Evolutionary conservation across 2,113 vertebrate species (phyloP), one percentile per base, ranked within the genome.

Genomic region (Trichomycterus rosablanca): DNA sequence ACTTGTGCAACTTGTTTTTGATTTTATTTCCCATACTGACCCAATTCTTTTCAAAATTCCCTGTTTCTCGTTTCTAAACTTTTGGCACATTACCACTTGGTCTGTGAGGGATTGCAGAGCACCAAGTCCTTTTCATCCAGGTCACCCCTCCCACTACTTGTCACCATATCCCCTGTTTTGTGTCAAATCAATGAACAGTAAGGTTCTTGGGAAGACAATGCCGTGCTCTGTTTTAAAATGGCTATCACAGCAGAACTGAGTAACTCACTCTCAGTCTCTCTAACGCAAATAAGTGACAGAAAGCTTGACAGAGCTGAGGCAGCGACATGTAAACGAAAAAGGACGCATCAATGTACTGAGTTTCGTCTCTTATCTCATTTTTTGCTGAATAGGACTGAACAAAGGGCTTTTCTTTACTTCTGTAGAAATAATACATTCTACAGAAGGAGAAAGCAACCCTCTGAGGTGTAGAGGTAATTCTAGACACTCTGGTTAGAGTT

Each of bases 321-420:
- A 37, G 24, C 46, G 60, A 59, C 48, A 53, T 70, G 46, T 64
- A 70, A 70, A 70, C 3, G 23, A 70, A 37, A 68, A 49, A 50
- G 67, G 52, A 30, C 51, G 24, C 34, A 50, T 4, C 34, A 30
- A 23, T 57, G n/a, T 34, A 18, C 16, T 55, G 18, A 37, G 58
- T 67, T 60, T 40, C 24, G 23, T 60, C 61, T 28, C 23, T 62
- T 50, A 43, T 62, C 43, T 39, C 28, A 12, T 11, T 57, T 68
- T 63, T 30, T 63, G 67, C 59, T 57, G 59, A 58, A 53, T 46
- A 52, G 16, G 23, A 39, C 16, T 35, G 20, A 52, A 30, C 23
- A 30, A 40, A 39, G 19, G 28, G 4, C 7, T 48, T 19, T 45
- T 22, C 18, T 12, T 30, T 1, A 24, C 16, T 45, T 28, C 4